These are phyloP conservation scores for Sterrhoptilus dennistouni DNA, from an alignment of 2,113 vertebrate genomes.

Conservation along the genomic window DNA sequence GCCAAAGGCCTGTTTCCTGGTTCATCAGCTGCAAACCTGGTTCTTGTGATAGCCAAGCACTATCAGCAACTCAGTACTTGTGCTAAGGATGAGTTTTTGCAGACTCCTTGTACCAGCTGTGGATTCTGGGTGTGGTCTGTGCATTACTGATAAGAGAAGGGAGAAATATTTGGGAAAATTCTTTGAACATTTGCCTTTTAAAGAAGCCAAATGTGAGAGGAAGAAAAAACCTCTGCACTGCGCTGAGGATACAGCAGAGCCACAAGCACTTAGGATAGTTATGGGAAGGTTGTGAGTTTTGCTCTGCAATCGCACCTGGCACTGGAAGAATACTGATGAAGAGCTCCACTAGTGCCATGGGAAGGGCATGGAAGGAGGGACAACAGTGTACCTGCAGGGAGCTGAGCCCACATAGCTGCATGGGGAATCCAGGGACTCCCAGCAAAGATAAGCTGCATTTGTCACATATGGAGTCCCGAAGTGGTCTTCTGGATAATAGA, in stretches of 20 bases:
- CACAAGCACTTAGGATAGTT: background rate
- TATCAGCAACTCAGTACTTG: background rate
- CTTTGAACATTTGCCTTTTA: background rate
- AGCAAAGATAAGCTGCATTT: background rate
- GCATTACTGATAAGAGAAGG: background rate
- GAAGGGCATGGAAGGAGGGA: background rate
- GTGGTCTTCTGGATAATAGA: background rate
- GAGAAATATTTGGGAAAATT: background rate
- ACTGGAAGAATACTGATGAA: background rate
- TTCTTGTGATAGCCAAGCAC: background rate
- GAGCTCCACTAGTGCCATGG: background rate
- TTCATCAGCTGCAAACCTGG: background rate
- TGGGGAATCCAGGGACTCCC: background rate
- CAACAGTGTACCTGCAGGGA: background rate
- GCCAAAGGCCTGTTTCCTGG: background rate
- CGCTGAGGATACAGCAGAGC: fast-evolving
- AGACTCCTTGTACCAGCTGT: background rate
- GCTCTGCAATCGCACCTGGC: background rate
- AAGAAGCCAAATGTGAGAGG: background rate
- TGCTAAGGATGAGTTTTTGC: background rate
- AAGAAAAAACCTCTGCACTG: background rate
- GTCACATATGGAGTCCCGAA: background rate
- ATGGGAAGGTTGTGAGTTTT: background rate
- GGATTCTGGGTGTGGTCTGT: background rate
- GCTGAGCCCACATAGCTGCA: background rate